These are phyloP conservation scores for Tretioscincus oriximinensis DNA, from an alignment of 2,113 vertebrate species.

Conservation along the genomic window DNA sequence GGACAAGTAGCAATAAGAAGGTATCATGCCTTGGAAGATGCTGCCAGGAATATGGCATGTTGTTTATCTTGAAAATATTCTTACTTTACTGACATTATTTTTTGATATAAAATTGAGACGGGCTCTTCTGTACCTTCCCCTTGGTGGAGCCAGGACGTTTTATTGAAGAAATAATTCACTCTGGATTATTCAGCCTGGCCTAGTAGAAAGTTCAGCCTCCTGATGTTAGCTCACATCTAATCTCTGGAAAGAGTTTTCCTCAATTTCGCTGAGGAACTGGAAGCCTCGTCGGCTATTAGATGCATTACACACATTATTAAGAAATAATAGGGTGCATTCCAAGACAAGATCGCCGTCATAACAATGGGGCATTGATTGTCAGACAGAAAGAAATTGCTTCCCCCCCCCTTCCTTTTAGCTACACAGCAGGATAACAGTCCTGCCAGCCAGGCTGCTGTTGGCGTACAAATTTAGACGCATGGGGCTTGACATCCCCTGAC, in stretches of 20 bases:
- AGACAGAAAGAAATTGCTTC: constrained; percentile 65
- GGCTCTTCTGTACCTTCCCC: neutral
- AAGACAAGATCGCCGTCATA: constrained; percentile 48
- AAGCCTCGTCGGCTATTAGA: constrained; percentile 37
- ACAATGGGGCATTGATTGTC: constrained; percentile 40
- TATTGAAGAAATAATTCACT: constrained; percentile 16
- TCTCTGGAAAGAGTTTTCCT: constrained; percentile 14
- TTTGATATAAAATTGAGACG: neutral
- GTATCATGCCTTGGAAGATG: too few species aligned
- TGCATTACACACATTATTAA: constrained; percentile 59
- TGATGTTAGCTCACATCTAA: constrained; percentile 32
- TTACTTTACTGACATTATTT: neutral
- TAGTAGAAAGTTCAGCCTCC: constrained; percentile 20
- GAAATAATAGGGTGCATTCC: constrained; percentile 59
- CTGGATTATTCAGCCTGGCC: constrained; percentile 18
- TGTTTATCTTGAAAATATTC: too few species aligned
- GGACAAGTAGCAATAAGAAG: too few species aligned
- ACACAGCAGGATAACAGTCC: constrained; percentile 51
- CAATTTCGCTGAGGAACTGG: constrained; percentile 24
- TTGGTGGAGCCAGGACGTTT: constrained; percentile 16
- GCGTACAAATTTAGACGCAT: constrained; percentile 58
- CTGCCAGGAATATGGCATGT: too few species aligned
- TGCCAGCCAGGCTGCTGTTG: constrained; percentile 46
- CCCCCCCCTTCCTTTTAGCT: constrained; percentile 54
- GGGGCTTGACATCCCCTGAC: constrained; percentile 64